These are phyloP conservation scores for Gobio gobio DNA, from an alignment of 2,113 vertebrate species.

Conservation along the genomic window DNA sequence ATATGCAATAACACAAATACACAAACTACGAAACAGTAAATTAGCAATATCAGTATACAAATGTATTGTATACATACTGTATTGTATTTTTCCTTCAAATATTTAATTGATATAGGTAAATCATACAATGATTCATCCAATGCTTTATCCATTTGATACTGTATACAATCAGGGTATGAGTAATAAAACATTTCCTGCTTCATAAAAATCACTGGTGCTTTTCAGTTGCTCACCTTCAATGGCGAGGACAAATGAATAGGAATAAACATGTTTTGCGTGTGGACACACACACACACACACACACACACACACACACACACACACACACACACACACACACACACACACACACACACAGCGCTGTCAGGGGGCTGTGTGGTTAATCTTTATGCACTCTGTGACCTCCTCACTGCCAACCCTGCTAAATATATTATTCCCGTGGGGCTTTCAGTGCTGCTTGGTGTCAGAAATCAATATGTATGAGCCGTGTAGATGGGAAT, in stretches of 20 bases:
- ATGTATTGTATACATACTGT: not conserved
- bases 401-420: conserved; percentile 97
- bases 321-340: conserved; percentile 79
- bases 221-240: conserved; percentile 17
- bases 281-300: conserved; percentile 87
- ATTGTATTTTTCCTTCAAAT: not conserved
- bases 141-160: not conserved
- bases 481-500: conserved; percentile 99
- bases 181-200: not conserved
- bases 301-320: conserved; percentile 57
- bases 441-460: conserved; percentile 99
- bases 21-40: conserved; percentile 18
- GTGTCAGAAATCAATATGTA: conserved; percentile 99
- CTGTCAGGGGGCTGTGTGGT: conserved; percentile 91
- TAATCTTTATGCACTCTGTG: conserved; percentile 99
- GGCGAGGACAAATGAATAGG: conserved; percentile 51
- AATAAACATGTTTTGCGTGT: conserved; percentile 50
- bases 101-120: not conserved
- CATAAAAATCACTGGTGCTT: conserved; percentile 13
- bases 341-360: conserved; percentile 76
- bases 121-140: not conserved
- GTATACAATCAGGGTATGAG: not conserved
- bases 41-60: not conserved
- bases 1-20: conserved; percentile 29
- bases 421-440: conserved; percentile 99